A percentile compares a stretch with the other conserved stretches of the same genome.
Evolutionary conservation across 1,140 invertebrate genomes (phyloP).

Genomic region (Drosophila miranda): DNA sequence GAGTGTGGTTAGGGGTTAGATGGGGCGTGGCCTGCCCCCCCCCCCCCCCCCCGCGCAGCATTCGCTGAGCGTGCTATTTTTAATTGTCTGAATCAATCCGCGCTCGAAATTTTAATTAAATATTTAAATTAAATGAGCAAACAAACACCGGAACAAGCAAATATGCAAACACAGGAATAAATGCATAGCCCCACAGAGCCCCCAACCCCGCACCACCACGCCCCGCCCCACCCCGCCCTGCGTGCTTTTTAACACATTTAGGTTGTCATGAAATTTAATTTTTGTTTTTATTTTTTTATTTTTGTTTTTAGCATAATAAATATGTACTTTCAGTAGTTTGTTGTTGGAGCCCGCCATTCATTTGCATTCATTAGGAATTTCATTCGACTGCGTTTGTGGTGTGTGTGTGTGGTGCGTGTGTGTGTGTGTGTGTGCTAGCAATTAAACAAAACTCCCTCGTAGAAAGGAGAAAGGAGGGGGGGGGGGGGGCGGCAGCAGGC

Average conservation of each 20-base stretch:
- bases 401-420: conserved; percentile 4
- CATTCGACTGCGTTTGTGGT: conserved; percentile 1
- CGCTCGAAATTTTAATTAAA: conserved; percentile 78
- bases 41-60: background rate
- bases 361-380: conserved; percentile 75
- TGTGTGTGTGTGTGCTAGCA: conserved; percentile 45
- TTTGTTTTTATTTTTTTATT: conserved; percentile 13
- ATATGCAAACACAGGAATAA: conserved; percentile 32
- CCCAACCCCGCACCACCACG: too few species aligned
- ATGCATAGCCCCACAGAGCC: background rate
- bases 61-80: conserved; percentile 46
- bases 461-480: too few species aligned
- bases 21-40: background rate
- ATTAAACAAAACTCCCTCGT: conserved; percentile 65
- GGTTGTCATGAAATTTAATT: conserved; percentile 54
- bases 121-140: conserved; percentile 72
- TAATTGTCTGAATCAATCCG: conserved; percentile 78
- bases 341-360: conserved; percentile 64
- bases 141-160: conserved; percentile 26
- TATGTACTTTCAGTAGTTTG: conserved; percentile 59
- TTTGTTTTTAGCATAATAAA: conserved; percentile 70
- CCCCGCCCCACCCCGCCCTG: conserved; percentile 1
- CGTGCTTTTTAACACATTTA: conserved; percentile 21
- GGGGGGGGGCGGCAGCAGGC: conserved; percentile 7
- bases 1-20: too few species aligned